Conservation (phyloP, 2,797 vertebrate genomes). For the Alfaro cultratus region DNA sequence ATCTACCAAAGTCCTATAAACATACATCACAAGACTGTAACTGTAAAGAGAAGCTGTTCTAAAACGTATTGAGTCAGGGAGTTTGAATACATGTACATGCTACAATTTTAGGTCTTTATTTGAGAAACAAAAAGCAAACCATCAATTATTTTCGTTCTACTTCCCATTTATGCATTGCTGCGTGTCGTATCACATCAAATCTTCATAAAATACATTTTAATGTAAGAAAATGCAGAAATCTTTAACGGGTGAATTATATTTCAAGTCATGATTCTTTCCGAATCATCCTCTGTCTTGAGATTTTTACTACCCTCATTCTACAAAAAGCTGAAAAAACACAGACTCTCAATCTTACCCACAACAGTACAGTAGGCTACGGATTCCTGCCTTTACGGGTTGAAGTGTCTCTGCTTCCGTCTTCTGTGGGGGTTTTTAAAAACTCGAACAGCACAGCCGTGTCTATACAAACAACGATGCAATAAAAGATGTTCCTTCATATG, state of each 20-base stretch:
- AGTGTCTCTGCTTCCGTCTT: constrained; percentile 9
- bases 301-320: neutral
- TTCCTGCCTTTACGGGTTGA: neutral
- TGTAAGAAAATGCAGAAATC: neutral
- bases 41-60: neutral
- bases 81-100: neutral
- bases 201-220: neutral
- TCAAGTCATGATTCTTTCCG: neutral
- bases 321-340: neutral
- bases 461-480: constrained; percentile 27
- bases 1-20: neutral
- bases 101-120: neutral
- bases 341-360: constrained; percentile 8
- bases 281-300: neutral
- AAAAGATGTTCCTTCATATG: constrained; percentile 31
- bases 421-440: neutral
- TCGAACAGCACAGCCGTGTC: constrained; percentile 4
- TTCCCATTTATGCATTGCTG: neutral
- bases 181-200: neutral
- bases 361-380: constrained; percentile 16
- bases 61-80: neutral
- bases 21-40: neutral
- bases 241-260: neutral
- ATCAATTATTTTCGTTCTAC: neutral
- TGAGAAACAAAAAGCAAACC: neutral